Base-by-base conservation (phyloP, 2,113 vertebrate genomes). In the Sminthopsis crassicaudata region DNA sequence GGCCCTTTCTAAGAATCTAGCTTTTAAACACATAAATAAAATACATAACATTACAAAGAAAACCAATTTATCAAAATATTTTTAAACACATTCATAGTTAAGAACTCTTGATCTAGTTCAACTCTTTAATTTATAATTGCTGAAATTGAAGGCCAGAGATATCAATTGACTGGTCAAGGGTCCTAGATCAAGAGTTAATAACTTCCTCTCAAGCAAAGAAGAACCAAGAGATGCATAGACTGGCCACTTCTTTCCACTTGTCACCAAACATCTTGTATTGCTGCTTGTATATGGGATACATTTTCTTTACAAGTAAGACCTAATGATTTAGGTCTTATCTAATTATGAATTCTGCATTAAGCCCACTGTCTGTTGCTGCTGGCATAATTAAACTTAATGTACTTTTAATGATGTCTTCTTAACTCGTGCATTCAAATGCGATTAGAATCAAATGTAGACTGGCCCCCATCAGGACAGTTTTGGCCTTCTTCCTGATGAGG, bases 331-430 rank as follows among this genome's bases (percentile, higher is more conserved):
- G 96, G 94, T 94, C 96, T 98, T 97, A 97, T 98, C 97, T 99
- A 98, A 98, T 98, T 98, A 98, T 95, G 97, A 97, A 97, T 99
- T 98, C 98, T 97, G 96, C 98, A 98, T 98, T 98, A 98, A 97
- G 96, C 96, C 98, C 93, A 96, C 97, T 97, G 98, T 97, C 98
- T 98, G 97, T 0, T 94, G 90, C 98, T 98, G 98, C 97, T 95
- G 97, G 98, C 97, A 98, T 98, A 98, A 99, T 99, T 98, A 99
- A 98, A 98, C 97, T 95, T 98, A 99, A 99, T 99, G 98, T 97
- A 97, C 97, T 98, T 99, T 99, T 99, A 99, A 99, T 98, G 98
- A 98, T 98, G 98, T 98, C 98, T 98, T 98, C 97, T 98, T 98
- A 98, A 98, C 97, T 98, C 97, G 97, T 98, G 96, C 97, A 97